Percentiles rank a stretch among this genome's conserved stretches.
Evolutionary conservation across 64 coral and sea anemone genomes (phyloP).

Genomic region (Porites lutea): DNA sequence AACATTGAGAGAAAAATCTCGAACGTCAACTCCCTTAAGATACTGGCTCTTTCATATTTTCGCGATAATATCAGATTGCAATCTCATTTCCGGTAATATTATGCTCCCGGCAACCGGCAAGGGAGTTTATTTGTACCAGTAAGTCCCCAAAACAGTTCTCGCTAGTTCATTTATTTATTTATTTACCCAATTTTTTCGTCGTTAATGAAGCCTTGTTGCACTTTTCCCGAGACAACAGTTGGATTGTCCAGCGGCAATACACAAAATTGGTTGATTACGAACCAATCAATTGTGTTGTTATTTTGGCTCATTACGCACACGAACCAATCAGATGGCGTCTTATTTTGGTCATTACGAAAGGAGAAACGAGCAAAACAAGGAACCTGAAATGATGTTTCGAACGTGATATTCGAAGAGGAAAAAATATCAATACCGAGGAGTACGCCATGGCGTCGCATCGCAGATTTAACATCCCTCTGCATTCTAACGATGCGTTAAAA

Average conservation of each 20-base stretch:
- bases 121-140: too few relatives aligned
- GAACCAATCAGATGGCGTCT: slow-evolving; percentile 49
- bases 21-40: too few relatives aligned
- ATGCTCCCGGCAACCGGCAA: too few relatives aligned
- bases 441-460: slow-evolving; percentile 82
- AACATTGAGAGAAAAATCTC: too few relatives aligned
- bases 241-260: slow-evolving; percentile 11
- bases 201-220: too few relatives aligned
- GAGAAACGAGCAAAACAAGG: slow-evolving; percentile 28
- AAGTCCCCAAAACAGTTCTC: too few relatives aligned
- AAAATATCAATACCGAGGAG: neutral
- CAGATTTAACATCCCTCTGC: slow-evolving; percentile 95
- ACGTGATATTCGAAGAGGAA: neutral
- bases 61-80: too few relatives aligned
- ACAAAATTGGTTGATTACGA: neutral
- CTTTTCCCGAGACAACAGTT: neutral
- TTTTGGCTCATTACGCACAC: slow-evolving; percentile 49
- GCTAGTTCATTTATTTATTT: too few relatives aligned
- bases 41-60: too few relatives aligned
- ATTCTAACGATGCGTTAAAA: slow-evolving; percentile 93
- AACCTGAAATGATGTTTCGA: slow-evolving; percentile 20
- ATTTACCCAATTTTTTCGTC: too few relatives aligned
- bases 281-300: slow-evolving; percentile 56
- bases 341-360: slow-evolving; percentile 50
- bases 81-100: too few relatives aligned